Evolutionary conservation across 2,113 vertebrate species (phyloP).

Genomic region (Panthera uncia): DNA sequence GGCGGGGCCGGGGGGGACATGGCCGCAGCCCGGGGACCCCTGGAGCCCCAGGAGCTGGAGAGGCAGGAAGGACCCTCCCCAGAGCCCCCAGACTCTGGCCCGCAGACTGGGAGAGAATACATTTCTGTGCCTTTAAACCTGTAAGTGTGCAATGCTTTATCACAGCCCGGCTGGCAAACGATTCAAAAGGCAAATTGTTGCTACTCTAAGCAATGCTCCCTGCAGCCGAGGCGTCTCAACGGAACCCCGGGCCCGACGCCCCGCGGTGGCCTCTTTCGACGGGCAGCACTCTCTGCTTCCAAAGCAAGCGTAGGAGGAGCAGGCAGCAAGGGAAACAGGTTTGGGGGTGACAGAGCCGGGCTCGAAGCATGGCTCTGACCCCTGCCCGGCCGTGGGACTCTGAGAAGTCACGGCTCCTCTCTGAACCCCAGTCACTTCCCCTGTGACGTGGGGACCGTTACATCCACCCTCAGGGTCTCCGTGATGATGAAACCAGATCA

Average conservation of each 20-base stretch:
- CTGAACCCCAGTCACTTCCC: background rate
- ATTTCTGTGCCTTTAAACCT: background rate
- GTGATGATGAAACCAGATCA: background rate
- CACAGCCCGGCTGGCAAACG: background rate
- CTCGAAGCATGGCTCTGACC: no score
- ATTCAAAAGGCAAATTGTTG: no score
- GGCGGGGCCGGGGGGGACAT: accelerated
- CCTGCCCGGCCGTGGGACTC: background rate
- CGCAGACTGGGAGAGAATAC: background rate
- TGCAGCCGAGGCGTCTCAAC: background rate
- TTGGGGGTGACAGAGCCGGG: accelerated
- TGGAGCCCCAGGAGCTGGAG: background rate
- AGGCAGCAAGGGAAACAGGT: background rate
- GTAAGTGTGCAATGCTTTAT: accelerated
- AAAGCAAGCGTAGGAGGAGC: background rate
- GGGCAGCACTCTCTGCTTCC: background rate
- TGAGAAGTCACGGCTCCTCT: background rate
- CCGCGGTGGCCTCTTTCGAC: accelerated
- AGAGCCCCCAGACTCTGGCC: background rate
- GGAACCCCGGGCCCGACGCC: background rate
- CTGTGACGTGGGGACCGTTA: background rate
- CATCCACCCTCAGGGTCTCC: accelerated
- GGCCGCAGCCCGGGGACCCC: background rate
- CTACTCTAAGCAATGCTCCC: background rate
- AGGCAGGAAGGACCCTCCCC: no score